A percentile compares a stretch with the other conserved stretches of the same genome.
These are phyloP conservation scores for Pica pica DNA, from an alignment of 2,113 vertebrate species.

Conservation along the genomic window DNA sequence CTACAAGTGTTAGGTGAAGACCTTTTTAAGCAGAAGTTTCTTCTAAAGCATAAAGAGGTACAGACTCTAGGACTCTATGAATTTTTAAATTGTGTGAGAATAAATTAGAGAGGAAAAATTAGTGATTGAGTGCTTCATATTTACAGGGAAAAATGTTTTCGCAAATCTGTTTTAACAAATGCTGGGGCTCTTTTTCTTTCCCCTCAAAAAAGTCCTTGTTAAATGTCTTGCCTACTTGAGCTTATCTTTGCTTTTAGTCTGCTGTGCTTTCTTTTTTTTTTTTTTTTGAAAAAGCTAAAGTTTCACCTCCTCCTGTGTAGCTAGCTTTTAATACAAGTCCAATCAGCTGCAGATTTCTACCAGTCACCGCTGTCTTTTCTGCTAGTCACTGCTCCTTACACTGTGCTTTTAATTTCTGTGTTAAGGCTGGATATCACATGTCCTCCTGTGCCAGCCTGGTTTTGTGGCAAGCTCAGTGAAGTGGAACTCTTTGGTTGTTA, in stretches of 20 bases:
- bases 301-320: background rate
- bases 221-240: background rate
- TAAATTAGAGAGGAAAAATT: background rate
- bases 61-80: background rate
- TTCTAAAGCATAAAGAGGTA: background rate
- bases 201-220: background rate
- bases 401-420: background rate
- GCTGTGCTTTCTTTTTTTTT: background rate
- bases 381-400: background rate
- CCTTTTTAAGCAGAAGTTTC: background rate
- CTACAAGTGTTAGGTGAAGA: background rate
- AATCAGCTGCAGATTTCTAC: background rate
- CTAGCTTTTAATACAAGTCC: background rate
- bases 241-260: constrained; percentile 24
- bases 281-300: background rate
- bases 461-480: background rate
- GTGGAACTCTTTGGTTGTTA: background rate
- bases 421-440: background rate
- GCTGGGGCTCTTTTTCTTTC: background rate
- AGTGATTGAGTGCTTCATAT: background rate
- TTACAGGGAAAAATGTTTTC: background rate
- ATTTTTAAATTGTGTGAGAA: constrained; percentile 8
- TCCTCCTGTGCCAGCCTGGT: background rate
- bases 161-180: background rate
- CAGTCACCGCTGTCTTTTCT: background rate